Evolutionary conservation across 2,888 invertebrate genomes (phyloP), one percentile per base, ranked within the genome.

Genomic region (Phrixothrix hirtus): DNA sequence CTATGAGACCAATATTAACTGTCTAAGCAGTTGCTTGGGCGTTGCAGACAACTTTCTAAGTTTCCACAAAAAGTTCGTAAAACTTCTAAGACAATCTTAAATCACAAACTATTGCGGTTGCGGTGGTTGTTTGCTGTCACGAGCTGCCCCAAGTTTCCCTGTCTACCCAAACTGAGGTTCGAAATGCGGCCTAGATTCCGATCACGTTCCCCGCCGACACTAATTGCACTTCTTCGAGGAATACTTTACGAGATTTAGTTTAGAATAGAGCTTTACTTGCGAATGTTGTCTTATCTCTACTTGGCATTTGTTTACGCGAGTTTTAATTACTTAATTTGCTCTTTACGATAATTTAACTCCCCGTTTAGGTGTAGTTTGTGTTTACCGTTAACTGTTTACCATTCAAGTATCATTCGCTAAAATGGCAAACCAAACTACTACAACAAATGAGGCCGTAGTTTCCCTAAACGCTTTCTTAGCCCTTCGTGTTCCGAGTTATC

Each of bases 171-270:
- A 44, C 54, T 46, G 59, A 58, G 48, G 57, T 57, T 58, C 57
- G 58, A 61, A 59, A 58, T 49, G 59, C 53, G 57, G 61, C 54
- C 59, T 62, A 61, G 59, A 73, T 73, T 72, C 73, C 67, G 70
- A 71, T 73, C 73, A 73, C 73, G 73, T 73, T 61, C 61, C 60
- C 58, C 60, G 65, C 65, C 68, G 65, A 69, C 68, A 69, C 73
- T 74, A 74, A 74, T 74, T 74, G 74, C 71, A 71, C 69, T 72
- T 74, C 72, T 73, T 74, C 70, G 63, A 64, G 61, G 70, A 71
- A 71, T 70, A 70, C 69, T 71, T 68, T 56, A 65, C 62, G 66
- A 69, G 69, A 73, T 71, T 71, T 71, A 68, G 65, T 68, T 43
- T 66, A 66, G 64, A 67, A 62, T 60, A 59, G 45, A 60, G 67